Conservation (phyloP, 1,140 invertebrate species). For the Ericerus pela region DNA sequence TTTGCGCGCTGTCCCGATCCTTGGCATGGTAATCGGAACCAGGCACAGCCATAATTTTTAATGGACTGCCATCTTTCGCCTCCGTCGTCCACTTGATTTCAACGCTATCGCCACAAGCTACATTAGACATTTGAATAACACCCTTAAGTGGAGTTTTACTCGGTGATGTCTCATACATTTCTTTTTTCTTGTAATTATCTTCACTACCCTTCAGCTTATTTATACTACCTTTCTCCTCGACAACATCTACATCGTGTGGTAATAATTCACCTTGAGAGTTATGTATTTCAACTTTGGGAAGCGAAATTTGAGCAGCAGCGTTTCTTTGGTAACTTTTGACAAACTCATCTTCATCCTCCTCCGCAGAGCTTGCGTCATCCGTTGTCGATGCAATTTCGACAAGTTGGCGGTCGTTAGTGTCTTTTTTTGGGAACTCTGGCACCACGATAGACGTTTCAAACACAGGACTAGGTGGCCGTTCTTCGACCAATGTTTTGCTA, state of each 20-base stretch:
- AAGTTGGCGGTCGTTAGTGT: constrained; percentile 14
- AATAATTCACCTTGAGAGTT: constrained; percentile 47
- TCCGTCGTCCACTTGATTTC: not conserved
- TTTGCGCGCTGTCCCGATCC: not conserved
- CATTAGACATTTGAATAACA: constrained; percentile 3
- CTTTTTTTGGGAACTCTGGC: constrained; percentile 37
- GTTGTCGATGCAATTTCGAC: constrained; percentile 17
- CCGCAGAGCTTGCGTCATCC: constrained; percentile 10
- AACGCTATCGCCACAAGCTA: not conserved
- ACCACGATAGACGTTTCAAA: constrained; percentile 47
- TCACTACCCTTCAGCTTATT: not conserved
- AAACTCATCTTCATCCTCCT: constrained; percentile 30
- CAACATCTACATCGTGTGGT: constrained; percentile 41
- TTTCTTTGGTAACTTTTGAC: constrained; percentile 26
- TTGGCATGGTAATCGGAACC: not conserved
- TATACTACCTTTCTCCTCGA: constrained; percentile 11
- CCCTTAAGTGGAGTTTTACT: constrained; percentile 1
- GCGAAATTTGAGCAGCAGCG: constrained; percentile 14
- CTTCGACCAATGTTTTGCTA: constrained; percentile 28
- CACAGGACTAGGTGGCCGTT: constrained; percentile 38
- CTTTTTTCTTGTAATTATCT: not conserved
- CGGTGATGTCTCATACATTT: constrained; percentile 18
- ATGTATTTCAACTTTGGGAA: constrained; percentile 46
- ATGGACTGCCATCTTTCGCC: not conserved
- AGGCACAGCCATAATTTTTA: not conserved